Evolutionary conservation across 2,888 invertebrate species (phyloP).

Genomic region (Tenthredo livida): DNA sequence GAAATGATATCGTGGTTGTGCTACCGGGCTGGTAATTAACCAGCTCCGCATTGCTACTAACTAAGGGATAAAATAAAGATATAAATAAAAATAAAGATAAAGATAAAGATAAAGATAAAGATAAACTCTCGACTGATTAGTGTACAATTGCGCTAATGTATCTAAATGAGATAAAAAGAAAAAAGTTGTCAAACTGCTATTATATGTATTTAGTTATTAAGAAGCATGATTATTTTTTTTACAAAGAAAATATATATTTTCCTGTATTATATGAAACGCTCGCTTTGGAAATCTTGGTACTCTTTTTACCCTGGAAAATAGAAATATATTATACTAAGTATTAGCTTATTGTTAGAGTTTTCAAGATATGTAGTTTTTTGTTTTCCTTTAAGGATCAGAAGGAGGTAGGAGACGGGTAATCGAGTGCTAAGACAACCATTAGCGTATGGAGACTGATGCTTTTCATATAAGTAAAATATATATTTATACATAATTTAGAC

Average conservation of each 20-base stretch:
- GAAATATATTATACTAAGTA: not conserved
- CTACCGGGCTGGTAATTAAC: conserved; percentile 55
- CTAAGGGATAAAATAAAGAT: conserved; percentile 60
- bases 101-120: conserved; percentile 52
- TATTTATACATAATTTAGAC: conserved; percentile 73
- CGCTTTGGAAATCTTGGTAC: conserved; percentile 70
- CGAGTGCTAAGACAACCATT: conserved; percentile 65
- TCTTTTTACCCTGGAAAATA: conserved; percentile 60
- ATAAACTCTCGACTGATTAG: conserved; percentile 71
- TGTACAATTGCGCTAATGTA: conserved; percentile 72
- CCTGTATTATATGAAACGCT: conserved; percentile 77
- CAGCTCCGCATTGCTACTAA: conserved; percentile 61
- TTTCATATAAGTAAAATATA: conserved; percentile 78
- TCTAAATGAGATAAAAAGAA: conserved; percentile 63
- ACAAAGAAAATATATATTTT: conserved; percentile 76
- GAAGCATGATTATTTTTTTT: conserved; percentile 77
- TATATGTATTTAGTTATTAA: conserved; percentile 75
- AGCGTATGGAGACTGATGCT: conserved; percentile 77
- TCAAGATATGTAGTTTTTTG: not conserved
- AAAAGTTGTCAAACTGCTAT: conserved; percentile 74
- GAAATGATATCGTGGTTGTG: conserved; percentile 65
- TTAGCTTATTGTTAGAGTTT: conserved; percentile 7
- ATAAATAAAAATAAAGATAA: conserved; percentile 25
- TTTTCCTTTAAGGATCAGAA: not conserved
- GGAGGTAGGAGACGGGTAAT: conserved; percentile 48